Evolutionary conservation across 2,113 vertebrate species (phyloP).

Genomic region (Cynopterus brachyotis): DNA sequence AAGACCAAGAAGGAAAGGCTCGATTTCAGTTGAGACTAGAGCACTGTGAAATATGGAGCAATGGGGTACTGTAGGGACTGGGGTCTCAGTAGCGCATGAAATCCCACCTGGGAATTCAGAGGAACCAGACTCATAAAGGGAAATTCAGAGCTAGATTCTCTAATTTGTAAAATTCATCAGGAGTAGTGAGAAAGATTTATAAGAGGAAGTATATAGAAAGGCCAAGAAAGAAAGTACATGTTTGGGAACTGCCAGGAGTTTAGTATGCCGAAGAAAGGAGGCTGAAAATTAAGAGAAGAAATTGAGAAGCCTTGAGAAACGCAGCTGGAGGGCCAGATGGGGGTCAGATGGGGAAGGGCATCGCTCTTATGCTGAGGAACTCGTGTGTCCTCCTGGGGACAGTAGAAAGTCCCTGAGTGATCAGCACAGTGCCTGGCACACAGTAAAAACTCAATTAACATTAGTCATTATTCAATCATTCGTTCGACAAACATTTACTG

Average conservation of each 20-base stretch:
- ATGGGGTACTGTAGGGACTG: background rate
- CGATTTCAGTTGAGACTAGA: background rate
- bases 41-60: background rate
- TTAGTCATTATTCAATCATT: background rate
- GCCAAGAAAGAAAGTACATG: background rate
- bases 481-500: background rate
- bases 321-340: no score
- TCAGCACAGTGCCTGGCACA: background rate
- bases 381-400: background rate
- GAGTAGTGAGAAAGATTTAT: background rate
- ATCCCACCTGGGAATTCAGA: background rate
- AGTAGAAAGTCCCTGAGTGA: background rate
- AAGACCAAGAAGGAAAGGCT: background rate
- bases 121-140: background rate
- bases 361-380: background rate
- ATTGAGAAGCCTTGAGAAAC: background rate
- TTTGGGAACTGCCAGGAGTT: background rate
- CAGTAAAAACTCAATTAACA: background rate
- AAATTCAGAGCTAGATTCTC: background rate
- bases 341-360: background rate
- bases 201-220: background rate
- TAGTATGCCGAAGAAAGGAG: background rate
- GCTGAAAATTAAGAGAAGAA: background rate
- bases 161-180: background rate
- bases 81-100: background rate